Evolutionary conservation across 2,888 invertebrate species (phyloP), one percentile per base, ranked within the genome.

Genomic region (Drosophila imparisetae): DNA sequence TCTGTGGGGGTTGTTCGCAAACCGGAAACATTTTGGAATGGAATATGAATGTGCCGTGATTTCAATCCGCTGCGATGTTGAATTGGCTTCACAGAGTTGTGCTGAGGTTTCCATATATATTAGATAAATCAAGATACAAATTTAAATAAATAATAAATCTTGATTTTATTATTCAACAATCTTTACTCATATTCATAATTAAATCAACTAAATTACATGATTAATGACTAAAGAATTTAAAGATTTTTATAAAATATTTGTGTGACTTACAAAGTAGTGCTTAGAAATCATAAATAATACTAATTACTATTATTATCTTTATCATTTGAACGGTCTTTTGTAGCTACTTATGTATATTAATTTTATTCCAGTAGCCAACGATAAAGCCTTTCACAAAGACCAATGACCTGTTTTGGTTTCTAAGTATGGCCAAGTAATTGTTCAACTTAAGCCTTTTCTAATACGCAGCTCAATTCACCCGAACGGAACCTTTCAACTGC

Each of bases 21-120:
- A 18, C 24, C 29, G 15, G 83, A 62, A 83, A 89, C 73, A 21
- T 6, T 7, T 7, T 67, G 90, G 73, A 83, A 83, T 72, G 55
- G 65, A 85, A 77, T 66, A 45, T 7, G 32, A 29, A 30, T 50
- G 18, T 67, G 66, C 66, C 29, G 50, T 49, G 66, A 78, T 81
- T 77, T 67, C 27, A 77, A 76, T 61, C 42, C 48, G 71, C 32
- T 38, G 27, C 30, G 61, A 36, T 71, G 30, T 3, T 32, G 21
- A 29, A 7, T 29, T 30, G 29, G 11, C 30, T 24, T 18, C 10
- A 53, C n/a, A 27, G 6, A 32, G 27, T 5, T 34, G 18, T 27
- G 21, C 30, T 57, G 24, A 38, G 45, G 36, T 72, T 63, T 58
- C 15, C 7, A 21, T 42, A 15, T 42, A 15, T 30, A n/a, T 15